A percentile compares a stretch with the other conserved stretches of the same genome.
Conservation (phyloP, 2,113 vertebrate species). For the Orientallactaga bullata region DNA sequence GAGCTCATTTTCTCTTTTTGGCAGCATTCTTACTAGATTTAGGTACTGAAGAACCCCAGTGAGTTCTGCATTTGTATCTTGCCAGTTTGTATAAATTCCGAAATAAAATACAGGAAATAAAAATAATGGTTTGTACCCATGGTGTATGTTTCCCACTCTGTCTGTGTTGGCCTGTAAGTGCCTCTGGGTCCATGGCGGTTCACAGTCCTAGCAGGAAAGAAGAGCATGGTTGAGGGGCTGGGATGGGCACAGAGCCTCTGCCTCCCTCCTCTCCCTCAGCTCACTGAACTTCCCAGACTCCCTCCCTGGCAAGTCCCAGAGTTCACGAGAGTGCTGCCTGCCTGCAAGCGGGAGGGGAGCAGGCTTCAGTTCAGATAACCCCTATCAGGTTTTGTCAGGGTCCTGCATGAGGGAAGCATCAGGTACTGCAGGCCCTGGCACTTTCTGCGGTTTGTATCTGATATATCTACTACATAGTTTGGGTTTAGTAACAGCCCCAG, state of each 20-base stretch:
- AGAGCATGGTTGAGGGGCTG: neutral
- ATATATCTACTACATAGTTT: neutral
- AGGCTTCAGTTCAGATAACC: neutral
- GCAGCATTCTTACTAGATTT: conserved; percentile 24
- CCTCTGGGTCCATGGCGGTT: rapidly evolving
- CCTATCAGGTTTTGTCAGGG: neutral
- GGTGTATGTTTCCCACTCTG: conserved; percentile 6
- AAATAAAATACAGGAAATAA: conserved; percentile 43
- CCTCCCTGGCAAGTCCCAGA: neutral
- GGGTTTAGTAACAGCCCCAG: neutral
- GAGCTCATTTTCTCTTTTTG: neutral
- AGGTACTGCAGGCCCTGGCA: neutral
- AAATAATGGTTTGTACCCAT: conserved; percentile 55
- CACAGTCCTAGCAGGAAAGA: neutral
- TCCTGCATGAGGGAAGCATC: neutral
- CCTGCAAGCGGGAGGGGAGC: neutral
- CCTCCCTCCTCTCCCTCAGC: rapidly evolving
- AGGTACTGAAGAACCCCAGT: conserved; percentile 20
- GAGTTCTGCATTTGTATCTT: conserved; percentile 57
- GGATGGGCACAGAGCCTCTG: neutral
- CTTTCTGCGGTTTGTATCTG: neutral
- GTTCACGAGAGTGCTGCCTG: neutral
- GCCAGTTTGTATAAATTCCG: conserved; percentile 64
- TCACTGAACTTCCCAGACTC: rapidly evolving
- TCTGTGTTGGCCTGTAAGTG: neutral